Conservation (phyloP, 2,113 vertebrate genomes). For the Sterna hirundo region DNA sequence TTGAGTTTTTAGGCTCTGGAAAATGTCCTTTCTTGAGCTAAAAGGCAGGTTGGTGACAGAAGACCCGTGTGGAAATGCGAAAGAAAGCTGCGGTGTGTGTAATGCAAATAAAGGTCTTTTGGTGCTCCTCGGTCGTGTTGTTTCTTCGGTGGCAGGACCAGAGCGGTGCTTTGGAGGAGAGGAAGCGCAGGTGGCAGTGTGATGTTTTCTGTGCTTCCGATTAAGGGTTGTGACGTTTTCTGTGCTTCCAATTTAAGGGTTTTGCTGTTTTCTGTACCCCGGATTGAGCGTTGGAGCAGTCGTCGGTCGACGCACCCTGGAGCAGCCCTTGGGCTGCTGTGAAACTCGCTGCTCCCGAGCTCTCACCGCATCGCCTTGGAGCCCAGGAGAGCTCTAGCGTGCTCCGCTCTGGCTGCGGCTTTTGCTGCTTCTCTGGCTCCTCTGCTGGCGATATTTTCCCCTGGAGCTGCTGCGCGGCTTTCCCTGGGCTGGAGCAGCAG, state of each 20-base stretch:
- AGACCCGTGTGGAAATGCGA: not conserved
- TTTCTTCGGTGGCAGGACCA: not conserved
- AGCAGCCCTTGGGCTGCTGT: not conserved
- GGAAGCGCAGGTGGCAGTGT: not conserved
- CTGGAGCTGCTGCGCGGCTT: not conserved
- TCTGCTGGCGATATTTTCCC: not conserved
- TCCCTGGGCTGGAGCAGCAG: not conserved
- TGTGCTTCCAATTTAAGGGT: not conserved
- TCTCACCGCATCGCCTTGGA: not conserved
- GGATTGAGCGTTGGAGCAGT: too few species aligned
- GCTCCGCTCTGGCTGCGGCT: not conserved
- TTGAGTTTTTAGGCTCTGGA: not conserved
- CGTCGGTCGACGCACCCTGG: rapidly evolving
- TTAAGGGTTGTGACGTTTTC: not conserved
- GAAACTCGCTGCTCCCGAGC: not conserved
- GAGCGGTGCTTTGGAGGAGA: not conserved
- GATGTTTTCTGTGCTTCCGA: not conserved
- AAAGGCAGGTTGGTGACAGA: not conserved
- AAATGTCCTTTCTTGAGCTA: not conserved
- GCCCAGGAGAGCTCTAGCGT: not conserved
- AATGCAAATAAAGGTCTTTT: not conserved
- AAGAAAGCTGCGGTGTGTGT: too few species aligned
- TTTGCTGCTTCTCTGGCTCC: not conserved
- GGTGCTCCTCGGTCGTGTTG: rapidly evolving
- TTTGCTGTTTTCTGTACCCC: not conserved